Base-by-base conservation (phyloP, 2,113 vertebrate species). In the Cacatua alba region DNA sequence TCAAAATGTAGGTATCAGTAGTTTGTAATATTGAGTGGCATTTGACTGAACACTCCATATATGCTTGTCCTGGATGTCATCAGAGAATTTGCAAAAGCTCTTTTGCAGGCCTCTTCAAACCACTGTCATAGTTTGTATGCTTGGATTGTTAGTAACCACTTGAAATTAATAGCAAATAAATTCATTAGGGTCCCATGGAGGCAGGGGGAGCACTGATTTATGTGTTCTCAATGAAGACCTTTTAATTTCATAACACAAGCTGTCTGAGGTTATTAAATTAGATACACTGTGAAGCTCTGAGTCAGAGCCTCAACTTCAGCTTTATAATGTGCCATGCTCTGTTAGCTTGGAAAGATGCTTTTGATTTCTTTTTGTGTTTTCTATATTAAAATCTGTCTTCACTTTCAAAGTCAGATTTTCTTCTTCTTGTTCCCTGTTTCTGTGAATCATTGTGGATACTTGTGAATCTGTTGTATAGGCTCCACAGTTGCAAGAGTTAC, bases 401-500 rank as follows among this genome's bases (percentile, higher is more conserved):
- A 82, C 19, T 93, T 90, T 79, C 76, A 84, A 93, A 86, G 53
- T 62, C 55, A 93, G 48, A 76, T 88, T 90, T 90, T 25, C 13
- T 33, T 16, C 18, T 85, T 81, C 31, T 86, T 72, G 28, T 59
- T 83, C 44, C 37, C 17, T 62, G 7, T 86, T 92, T 79, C 70
- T 23, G 17, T 69, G 44, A 92, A 72, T 83, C 39, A 57, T 87
- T 96, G 64, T 88, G 44, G 18, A 46, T 89, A 41, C 10, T 55
- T 94, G 29, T 0, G 3, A 83, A 75, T 81, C 26, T 60, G 17
- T 77, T 67, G 13, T 43, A 70, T 28, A 59, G 62, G 10, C 4
- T 93, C 9, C 43, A 48, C 9, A 64, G 46, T 33, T 71, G 11
- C 41, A 62, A 33, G 86, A 69, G 29, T 46, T 86, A 17, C 49